A percentile compares a stretch with the other conserved stretches of the same genome.
These are phyloP conservation scores for Ctenicera cuprea DNA, from an alignment of 2,888 invertebrate genomes.

Conservation along the genomic window DNA sequence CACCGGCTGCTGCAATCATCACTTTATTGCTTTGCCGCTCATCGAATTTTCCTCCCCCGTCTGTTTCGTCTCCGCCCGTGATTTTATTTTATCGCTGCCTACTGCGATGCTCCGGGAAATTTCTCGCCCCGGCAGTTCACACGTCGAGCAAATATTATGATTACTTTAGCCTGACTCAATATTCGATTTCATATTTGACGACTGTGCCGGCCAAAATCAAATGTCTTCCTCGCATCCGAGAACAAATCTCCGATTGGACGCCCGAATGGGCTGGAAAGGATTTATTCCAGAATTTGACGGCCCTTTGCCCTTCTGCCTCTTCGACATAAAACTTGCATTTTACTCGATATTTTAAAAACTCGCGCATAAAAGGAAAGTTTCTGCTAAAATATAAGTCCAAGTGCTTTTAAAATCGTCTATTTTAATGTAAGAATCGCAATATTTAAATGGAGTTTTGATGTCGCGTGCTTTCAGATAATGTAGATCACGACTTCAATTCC, in stretches of 20 bases:
- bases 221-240: slow-evolving; percentile 59
- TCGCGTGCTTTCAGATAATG: slow-evolving; percentile 62
- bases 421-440: slow-evolving; percentile 62
- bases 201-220: slow-evolving; percentile 63
- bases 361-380: slow-evolving; percentile 60
- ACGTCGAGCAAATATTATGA: slow-evolving; percentile 71
- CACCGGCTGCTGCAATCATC: slow-evolving; percentile 69
- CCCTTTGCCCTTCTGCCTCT: slow-evolving; percentile 26
- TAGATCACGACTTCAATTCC: slow-evolving; percentile 53
- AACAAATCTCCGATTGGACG: slow-evolving; percentile 62
- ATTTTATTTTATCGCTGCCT: slow-evolving; percentile 64
- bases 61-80: slow-evolving; percentile 66
- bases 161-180: slow-evolving; percentile 69
- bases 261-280: slow-evolving; percentile 60
- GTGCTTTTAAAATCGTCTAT: slow-evolving; percentile 64
- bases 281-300: slow-evolving; percentile 47
- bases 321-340: slow-evolving; percentile 47
- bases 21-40: slow-evolving; percentile 71
- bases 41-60: slow-evolving; percentile 70
- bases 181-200: slow-evolving; percentile 70
- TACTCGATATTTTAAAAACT: slow-evolving; percentile 49
- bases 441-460: slow-evolving; percentile 67
- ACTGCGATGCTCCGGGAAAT: slow-evolving; percentile 56
- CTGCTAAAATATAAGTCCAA: slow-evolving; percentile 52
- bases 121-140: slow-evolving; percentile 62